These are phyloP conservation scores for Drosophila pallidifrons DNA, from an alignment of 1,140 invertebrate species.

Conservation along the genomic window DNA sequence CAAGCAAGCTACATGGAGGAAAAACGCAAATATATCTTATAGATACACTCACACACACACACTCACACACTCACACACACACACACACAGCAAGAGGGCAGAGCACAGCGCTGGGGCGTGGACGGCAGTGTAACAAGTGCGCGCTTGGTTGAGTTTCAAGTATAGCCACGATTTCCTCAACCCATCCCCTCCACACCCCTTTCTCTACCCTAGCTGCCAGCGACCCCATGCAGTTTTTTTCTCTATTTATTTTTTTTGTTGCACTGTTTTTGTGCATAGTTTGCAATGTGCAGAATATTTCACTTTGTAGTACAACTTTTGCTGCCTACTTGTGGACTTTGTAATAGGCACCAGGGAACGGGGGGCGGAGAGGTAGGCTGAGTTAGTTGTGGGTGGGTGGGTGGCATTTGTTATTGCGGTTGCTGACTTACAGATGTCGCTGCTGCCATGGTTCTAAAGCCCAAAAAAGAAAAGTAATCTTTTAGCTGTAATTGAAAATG, in stretches of 20 bases:
- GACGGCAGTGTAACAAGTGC: slow-evolving; percentile 54
- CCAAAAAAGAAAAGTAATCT: slow-evolving; percentile 42
- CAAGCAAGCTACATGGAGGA: slow-evolving; percentile 28
- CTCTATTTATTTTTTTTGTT: background rate
- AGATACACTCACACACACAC: slow-evolving; percentile 30
- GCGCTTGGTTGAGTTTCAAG: slow-evolving; percentile 56
- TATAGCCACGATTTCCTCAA: background rate
- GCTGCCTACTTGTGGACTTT: slow-evolving; percentile 25
- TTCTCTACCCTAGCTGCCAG: background rate
- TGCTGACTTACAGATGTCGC: slow-evolving; percentile 25
- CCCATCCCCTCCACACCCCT: background rate
- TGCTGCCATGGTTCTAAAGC: slow-evolving; percentile 15
- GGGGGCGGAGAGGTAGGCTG: too few relatives aligned
- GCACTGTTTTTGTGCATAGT: slow-evolving; percentile 29
- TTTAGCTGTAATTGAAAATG: slow-evolving; percentile 56
- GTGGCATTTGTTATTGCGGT: slow-evolving; percentile 15
- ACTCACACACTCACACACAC: too few relatives aligned
- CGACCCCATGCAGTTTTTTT: slow-evolving; percentile 41
- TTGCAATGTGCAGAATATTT: slow-evolving; percentile 51
- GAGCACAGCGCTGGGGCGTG: slow-evolving; percentile 26
- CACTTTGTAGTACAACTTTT: slow-evolving; percentile 42
- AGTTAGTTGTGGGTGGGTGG: too few relatives aligned
- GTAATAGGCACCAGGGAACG: slow-evolving; percentile 5
- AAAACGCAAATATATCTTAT: slow-evolving; percentile 75
- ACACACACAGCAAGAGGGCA: slow-evolving; percentile 3